Evolutionary conservation across 1,140 invertebrate species (phyloP).

Genomic region (Trichogramma pretiosum): DNA sequence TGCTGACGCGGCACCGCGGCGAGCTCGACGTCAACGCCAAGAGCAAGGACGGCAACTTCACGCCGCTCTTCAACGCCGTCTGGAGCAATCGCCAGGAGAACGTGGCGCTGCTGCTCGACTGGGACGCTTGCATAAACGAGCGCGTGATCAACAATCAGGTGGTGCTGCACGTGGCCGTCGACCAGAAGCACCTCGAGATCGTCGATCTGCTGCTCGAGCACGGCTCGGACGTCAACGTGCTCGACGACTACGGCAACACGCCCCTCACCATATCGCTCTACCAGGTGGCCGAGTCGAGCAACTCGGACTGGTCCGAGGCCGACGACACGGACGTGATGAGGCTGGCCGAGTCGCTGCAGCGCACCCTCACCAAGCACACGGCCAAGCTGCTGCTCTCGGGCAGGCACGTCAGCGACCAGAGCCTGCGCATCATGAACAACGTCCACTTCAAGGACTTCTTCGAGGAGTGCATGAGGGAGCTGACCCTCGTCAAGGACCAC

Average conservation of each 20-base stretch:
- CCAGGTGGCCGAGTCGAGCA: background rate
- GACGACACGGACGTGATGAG: background rate
- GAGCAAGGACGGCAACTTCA: background rate
- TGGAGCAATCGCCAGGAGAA: background rate
- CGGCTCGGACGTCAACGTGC: background rate
- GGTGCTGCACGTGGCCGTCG: slow-evolving; percentile 3
- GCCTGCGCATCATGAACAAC: background rate
- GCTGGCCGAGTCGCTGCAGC: background rate
- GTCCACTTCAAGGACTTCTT: background rate
- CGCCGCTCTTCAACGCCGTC: background rate
- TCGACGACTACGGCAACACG: slow-evolving; percentile 42
- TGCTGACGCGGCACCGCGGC: background rate
- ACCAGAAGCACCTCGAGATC: background rate
- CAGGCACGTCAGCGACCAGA: background rate
- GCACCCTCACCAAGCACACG: background rate
- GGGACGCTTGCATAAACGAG: background rate
- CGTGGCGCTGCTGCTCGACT: background rate
- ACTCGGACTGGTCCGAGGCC: background rate
- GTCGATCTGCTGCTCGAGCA: background rate
- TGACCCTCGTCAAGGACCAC: background rate
- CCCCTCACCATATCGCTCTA: background rate
- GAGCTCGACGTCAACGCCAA: background rate
- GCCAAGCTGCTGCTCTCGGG: background rate
- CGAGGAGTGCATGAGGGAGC: background rate
- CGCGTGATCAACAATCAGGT: background rate